Base-by-base conservation (phyloP, 2,888 invertebrate genomes). In the Dasysyrphus tricinctus region DNA sequence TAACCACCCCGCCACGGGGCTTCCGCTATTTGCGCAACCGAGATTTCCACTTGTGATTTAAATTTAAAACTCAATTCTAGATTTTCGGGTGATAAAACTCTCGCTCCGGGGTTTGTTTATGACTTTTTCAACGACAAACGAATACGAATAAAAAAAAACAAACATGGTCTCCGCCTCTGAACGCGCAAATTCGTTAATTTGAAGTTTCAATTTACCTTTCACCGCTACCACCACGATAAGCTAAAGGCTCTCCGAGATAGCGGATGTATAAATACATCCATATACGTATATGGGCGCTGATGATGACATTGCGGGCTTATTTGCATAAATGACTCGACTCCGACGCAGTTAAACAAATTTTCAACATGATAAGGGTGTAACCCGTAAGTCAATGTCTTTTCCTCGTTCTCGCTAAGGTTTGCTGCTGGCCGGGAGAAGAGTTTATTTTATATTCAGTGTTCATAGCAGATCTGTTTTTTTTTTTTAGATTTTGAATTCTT, bases 361-460 rank as follows among this genome's bases (percentile, higher is more conserved):
- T 59, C 80, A 61, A 88, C 88, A 88, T 82, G 88, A 86, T 88
- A 88, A 88, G 88, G 88, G 88, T 88, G 88, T 88, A 88, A 88
- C 88, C 80, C 88, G 80, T 87, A 87, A 87, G 83, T 87, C 87
- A 87, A 87, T 87, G 83, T 86, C 75, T 78, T 86, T 75, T 77
- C 39, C 70, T 67, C 69, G 72, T 67, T 73, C 54, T 42, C 49
- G 44, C 44, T 51, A 24, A 39, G 19, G 37, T 14, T 61, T 16
- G 54, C 14, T 32, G 34, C 29, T 5, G 24, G 44, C 29, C 65
- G 72, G 72, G 75, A 72, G 79, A 75, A 67, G 78, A 86, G 79
- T 87, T 83, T 75, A 87, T 83, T 86, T 86, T 75, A 79, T 86
- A 82, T 86, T 82, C 82, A 86, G 82, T 75, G 82, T 79, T 85